A percentile compares a stretch with the other conserved stretches of the same genome.
These are phyloP conservation scores for Megalops atlanticus DNA, from an alignment of 2,113 vertebrate genomes.

Conservation along the genomic window DNA sequence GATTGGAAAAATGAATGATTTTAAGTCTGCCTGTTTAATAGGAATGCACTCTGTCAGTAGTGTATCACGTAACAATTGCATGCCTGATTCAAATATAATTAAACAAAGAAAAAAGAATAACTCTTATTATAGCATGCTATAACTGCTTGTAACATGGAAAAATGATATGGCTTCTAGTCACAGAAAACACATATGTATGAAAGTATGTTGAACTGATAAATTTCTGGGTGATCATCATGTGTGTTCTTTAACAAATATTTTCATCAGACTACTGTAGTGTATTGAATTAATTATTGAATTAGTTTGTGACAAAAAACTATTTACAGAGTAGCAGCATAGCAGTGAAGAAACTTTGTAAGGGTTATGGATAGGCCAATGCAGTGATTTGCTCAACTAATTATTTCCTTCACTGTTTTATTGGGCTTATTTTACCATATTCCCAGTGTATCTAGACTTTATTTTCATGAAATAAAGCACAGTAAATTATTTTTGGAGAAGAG, in stretches of 20 bases:
- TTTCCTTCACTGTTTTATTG: background rate
- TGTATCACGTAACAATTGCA: background rate
- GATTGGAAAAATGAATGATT: background rate
- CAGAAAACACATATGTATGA: too few relatives aligned
- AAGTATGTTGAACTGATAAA: too few relatives aligned
- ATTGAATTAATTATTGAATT: slow-evolving; percentile 25
- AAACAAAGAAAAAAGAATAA: background rate
- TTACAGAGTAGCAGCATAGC: background rate
- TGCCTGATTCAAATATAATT: background rate
- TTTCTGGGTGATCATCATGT: background rate
- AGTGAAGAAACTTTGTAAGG: slow-evolving; percentile 24
- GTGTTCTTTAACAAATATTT: background rate
- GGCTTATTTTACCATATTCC: background rate
- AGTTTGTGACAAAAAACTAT: slow-evolving; percentile 32
- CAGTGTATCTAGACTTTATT: background rate
- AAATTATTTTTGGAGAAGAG: too few relatives aligned
- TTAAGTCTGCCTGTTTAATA: background rate
- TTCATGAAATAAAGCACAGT: too few relatives aligned
- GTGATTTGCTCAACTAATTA: background rate
- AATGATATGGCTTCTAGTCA: too few relatives aligned
- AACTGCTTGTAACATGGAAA: background rate
- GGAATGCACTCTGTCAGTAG: too few relatives aligned
- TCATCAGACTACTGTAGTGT: slow-evolving; percentile 51
- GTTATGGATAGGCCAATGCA: background rate
- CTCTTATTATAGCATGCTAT: too few relatives aligned